Conservation (phyloP, 1,140 invertebrate genomes). For the Cryptotermes secundus region DNA sequence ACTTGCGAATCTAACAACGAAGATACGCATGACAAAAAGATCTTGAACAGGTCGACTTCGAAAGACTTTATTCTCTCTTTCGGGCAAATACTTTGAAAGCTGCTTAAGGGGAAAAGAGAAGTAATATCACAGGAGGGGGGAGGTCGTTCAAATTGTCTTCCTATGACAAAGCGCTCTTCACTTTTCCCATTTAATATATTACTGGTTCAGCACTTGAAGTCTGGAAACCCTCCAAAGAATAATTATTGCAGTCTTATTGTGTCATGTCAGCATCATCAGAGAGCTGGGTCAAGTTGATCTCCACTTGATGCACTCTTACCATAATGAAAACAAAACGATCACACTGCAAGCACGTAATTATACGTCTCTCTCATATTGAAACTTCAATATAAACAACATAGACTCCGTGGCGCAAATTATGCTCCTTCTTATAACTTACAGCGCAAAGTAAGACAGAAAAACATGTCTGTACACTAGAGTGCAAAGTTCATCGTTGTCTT, state of each 20-base stretch:
- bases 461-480: too few relatives aligned
- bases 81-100: not conserved
- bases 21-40: too few relatives aligned
- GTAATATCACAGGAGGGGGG: not conserved
- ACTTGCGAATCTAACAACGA: too few relatives aligned
- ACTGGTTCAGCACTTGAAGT: not conserved
- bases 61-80: too few relatives aligned
- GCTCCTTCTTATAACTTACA: too few relatives aligned
- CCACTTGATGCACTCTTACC: not conserved
- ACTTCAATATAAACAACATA: not conserved
- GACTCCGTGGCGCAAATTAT: not conserved
- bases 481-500: too few relatives aligned
- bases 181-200: not conserved
- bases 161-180: not conserved
- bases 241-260: not conserved
- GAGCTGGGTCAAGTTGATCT: not conserved
- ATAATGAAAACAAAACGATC: too few relatives aligned
- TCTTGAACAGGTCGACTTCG: too few relatives aligned
- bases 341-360: not conserved
- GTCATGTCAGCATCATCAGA: not conserved
- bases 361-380: not conserved
- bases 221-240: not conserved
- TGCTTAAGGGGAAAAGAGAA: not conserved
- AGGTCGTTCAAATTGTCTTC: not conserved
- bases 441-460: too few relatives aligned